Conservation (phyloP, 2,113 vertebrate genomes). For the Chitala chitala region DNA sequence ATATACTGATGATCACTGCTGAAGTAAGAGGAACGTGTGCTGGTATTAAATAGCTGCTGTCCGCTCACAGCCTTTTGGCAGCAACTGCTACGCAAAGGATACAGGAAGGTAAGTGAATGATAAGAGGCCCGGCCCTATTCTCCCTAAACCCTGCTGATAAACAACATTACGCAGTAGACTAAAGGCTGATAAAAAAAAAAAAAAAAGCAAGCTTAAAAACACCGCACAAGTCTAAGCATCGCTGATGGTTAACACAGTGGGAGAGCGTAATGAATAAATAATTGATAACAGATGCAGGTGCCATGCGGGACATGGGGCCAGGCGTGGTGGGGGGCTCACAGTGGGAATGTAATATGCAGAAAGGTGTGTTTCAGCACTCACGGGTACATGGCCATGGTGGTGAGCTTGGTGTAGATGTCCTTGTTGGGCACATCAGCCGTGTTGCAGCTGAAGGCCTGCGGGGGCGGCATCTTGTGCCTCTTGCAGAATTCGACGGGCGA, state of each 20-base stretch:
- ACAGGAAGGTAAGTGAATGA: no score
- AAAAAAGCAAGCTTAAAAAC: background rate
- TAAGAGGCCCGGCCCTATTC: no score
- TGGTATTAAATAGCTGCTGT: no score
- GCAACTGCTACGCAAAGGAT: no score
- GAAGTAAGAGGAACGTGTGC: no score
- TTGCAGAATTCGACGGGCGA: conserved; percentile 89
- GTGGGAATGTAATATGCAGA: background rate
- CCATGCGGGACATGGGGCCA: background rate
- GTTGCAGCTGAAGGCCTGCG: conserved; percentile 88
- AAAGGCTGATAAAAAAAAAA: no score
- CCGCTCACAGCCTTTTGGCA: no score
- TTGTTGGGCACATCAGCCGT: conserved; percentile 73
- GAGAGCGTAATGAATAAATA: no score
- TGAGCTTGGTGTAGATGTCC: conserved; percentile 90
- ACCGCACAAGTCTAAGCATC: background rate
- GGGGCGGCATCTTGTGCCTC: conserved; percentile 93
- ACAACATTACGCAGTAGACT: background rate
- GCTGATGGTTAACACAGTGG: no score
- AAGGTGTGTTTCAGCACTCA: conserved; percentile 62
- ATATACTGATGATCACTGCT: no score
- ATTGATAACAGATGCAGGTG: no score
- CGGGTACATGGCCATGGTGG: conserved; percentile 97
- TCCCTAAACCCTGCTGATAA: background rate
- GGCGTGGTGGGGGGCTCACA: no score